Evolutionary conservation across 2,113 vertebrate genomes (phyloP), one percentile per base, ranked within the genome.

Genomic region (Forbesichthys agassizii): DNA sequence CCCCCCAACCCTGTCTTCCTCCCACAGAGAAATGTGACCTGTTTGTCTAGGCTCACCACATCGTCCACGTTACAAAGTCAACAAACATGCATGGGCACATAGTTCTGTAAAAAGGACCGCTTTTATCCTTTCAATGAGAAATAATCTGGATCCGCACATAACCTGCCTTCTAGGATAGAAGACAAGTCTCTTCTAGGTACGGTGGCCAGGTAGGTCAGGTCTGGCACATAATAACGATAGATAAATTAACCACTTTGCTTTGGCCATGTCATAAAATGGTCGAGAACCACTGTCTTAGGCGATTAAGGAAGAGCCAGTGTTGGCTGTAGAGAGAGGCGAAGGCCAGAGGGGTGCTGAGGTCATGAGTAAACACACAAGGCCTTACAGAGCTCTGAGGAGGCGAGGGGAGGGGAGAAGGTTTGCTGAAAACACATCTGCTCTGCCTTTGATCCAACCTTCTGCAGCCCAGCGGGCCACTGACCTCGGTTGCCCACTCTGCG

Each of bases 401-500:
- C 42, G 74, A 66, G 82, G 81, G 78, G 71, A 63, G 72, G 77
- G 70, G 76, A 47, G 48, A 55, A 68, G 74, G 85, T 85, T 80
- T 77, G 54, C 74, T 89, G 83, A 88, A 92, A 91, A 92, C 88
- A 92, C 89, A 91, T 92, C 91, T 92, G 89, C 81, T 83, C 82
- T 88, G 80, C 86, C 90, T 91, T 92, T 92, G 90, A 90, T 92
- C 89, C 88, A 88, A 84, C 84, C 83, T 83, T 80, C 87, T 89
- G 83, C 84, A 18, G 83, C 89, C 68, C 90, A 91, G 89, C 90
- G 89, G 77, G 91, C 71, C 84, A 66, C 83, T 89, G 87, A 91
- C 90, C 88, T 91, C 88, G 67, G 82, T 86, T 89, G 90, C 90
- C 87, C 90, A 90, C 82, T 88, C 87, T 88, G 73, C 71, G 86